Conservation (phyloP, 1,140 invertebrate species). For the Contarinia nasturtii region DNA sequence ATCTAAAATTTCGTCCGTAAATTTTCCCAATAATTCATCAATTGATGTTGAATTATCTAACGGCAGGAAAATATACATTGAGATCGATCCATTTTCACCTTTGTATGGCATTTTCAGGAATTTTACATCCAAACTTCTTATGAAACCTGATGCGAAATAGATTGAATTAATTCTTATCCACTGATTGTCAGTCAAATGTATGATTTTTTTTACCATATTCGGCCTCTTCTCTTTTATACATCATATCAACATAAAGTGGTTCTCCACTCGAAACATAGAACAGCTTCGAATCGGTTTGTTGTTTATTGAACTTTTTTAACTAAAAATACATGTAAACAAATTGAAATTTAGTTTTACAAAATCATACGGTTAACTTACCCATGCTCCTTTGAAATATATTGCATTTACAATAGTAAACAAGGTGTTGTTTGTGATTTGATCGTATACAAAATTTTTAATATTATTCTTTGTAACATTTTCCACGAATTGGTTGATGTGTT, state of each 20-base stretch:
- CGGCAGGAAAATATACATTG: conserved; percentile 74
- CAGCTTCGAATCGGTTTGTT: conserved; percentile 11
- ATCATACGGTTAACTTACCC: conserved; percentile 60
- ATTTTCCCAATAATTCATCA: conserved; percentile 32
- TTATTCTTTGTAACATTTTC: conserved; percentile 52
- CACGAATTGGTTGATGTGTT: conserved; percentile 66
- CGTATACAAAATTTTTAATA: conserved; percentile 49
- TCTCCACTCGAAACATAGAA: conserved; percentile 55
- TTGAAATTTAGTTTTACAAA: conserved; percentile 28
- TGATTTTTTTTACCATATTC: no score
- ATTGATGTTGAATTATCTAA: conserved; percentile 43
- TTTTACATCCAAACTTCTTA: conserved; percentile 52
- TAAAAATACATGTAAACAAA: no score
- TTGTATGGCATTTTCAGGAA: conserved; percentile 74
- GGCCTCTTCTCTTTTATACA: no score
- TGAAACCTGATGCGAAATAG: no score
- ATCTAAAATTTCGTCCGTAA: conserved; percentile 36
- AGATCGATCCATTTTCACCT: conserved; percentile 44
- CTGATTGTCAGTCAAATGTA: no score
- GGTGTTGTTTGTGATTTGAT: conserved; percentile 32
- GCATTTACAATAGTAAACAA: conserved; percentile 68
- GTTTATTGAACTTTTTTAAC: no score
- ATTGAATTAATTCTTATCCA: no score
- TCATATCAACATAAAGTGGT: background rate
- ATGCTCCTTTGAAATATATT: conserved; percentile 77